phyloP scores from a whole-genome alignment of 2,797 vertebrate species.

The Coreius guichenoti region DNA sequence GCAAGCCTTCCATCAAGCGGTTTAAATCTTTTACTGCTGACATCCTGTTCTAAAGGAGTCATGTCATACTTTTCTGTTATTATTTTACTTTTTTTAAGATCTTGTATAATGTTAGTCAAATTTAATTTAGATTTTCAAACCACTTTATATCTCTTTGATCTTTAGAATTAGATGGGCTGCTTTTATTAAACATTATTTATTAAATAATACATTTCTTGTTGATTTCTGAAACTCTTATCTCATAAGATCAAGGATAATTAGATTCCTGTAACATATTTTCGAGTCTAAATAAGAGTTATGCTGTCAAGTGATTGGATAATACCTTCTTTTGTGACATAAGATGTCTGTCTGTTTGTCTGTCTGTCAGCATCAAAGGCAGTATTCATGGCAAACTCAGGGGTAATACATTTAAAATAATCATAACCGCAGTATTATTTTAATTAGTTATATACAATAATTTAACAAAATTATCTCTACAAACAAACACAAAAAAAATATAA shows the following conservation, averaged over 20 bases:
- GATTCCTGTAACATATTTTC: not conserved
- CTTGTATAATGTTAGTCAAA: not conserved
- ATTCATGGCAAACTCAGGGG: no score
- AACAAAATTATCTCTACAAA: no score
- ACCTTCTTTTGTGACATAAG: not conserved
- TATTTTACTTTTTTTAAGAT: constrained; percentile 3
- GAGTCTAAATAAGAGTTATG: not conserved
- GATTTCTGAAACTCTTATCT: not conserved
- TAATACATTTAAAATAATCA: no score
- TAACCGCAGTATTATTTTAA: no score
- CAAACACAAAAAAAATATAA: no score
- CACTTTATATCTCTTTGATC: not conserved
- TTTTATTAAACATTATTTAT: not conserved
- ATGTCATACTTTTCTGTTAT: constrained; percentile 1
- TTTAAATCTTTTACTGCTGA: constrained; percentile 65
- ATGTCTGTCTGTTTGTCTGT: not conserved
- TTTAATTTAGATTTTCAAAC: not conserved
- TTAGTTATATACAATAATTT: no score
- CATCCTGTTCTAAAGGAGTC: constrained; percentile 58
- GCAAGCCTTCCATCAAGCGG: constrained; percentile 62
- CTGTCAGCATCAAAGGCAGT: no score
- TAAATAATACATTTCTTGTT: not conserved
- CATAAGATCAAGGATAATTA: not conserved
- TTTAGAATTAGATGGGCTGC: not conserved
- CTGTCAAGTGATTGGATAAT: not conserved